These are phyloP conservation scores for Thamnophis elegans DNA, from an alignment of 2,797 vertebrate genomes.

Conservation along the genomic window DNA sequence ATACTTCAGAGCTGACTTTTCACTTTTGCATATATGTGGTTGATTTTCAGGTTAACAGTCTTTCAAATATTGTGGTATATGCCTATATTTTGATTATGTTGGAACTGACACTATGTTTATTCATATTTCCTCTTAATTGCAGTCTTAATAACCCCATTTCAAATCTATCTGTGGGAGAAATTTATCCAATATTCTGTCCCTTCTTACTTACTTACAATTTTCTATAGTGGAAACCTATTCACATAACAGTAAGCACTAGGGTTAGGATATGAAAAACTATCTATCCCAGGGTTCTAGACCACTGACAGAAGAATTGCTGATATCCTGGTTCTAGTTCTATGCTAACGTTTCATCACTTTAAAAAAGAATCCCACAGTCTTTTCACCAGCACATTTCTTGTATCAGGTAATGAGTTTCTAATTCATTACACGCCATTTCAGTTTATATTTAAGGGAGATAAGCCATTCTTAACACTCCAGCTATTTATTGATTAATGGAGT, in stretches of 20 bases:
- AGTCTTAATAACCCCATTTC: not conserved
- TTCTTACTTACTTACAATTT: too few relatives aligned
- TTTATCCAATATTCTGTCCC: not conserved
- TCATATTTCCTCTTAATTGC: not conserved
- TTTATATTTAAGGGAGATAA: not conserved
- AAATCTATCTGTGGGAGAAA: not conserved
- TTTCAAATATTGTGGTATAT: not conserved
- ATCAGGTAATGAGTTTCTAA: not conserved
- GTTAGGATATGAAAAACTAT: not conserved
- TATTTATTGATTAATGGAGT: too few relatives aligned
- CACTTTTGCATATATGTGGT: not conserved
- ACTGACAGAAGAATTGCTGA: not conserved
- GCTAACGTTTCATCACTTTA: not conserved
- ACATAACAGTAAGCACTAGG: not conserved
- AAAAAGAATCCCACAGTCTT: not conserved
- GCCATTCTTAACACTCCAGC: not conserved
- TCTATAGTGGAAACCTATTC: not conserved
- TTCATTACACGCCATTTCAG: not conserved
- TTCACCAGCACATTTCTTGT: not conserved
- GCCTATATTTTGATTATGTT: not conserved
- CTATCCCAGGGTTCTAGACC: not conserved
- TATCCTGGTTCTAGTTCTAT: not conserved
- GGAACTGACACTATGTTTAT: not conserved
- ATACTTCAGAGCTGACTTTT: not conserved
- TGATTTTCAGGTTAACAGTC: not conserved